Percentiles rank a stretch among this genome's conserved stretches.
phyloP scores from a whole-genome alignment of 1,140 invertebrate species.

The Microvelia longipes region DNA sequence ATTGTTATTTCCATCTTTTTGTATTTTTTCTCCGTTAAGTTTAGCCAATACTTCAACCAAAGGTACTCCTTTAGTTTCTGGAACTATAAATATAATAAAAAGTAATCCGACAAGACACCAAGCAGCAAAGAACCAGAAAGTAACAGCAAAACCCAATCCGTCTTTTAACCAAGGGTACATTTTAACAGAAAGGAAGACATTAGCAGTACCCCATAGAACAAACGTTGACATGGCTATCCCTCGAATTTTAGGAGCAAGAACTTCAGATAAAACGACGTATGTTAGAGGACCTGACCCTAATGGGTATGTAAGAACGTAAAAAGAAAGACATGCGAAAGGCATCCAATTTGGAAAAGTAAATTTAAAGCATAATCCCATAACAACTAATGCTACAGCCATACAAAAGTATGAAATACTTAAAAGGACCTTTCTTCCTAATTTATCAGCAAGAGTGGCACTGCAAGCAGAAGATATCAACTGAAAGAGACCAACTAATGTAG shows the following conservation, averaged over 20 bases:
- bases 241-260: slow-evolving; percentile 36
- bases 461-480: slow-evolving; percentile 50
- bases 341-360: slow-evolving; percentile 35
- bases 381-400: slow-evolving; percentile 44
- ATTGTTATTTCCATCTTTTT: too few relatives aligned
- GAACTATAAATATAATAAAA: slow-evolving; percentile 43
- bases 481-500: slow-evolving; percentile 62
- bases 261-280: slow-evolving; percentile 43
- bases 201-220: slow-evolving; percentile 20
- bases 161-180: slow-evolving; percentile 9
- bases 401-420: slow-evolving; percentile 46
- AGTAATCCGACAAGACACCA: slow-evolving; percentile 53
- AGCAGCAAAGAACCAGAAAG: slow-evolving; percentile 69
- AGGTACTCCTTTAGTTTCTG: slow-evolving; percentile 38
- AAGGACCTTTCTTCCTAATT: slow-evolving; percentile 50
- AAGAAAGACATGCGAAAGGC: slow-evolving; percentile 34
- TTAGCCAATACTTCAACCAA: slow-evolving; percentile 21
- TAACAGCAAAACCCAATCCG: slow-evolving; percentile 44
- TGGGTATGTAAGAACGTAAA: slow-evolving; percentile 38
- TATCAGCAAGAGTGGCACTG: slow-evolving; percentile 57
- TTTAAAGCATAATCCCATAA: slow-evolving; percentile 47
- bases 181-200: slow-evolving; percentile 11
- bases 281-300: slow-evolving; percentile 37
- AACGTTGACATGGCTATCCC: slow-evolving; percentile 34
- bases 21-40: slow-evolving; percentile 15